Base-by-base conservation (phyloP, 1,140 invertebrate genomes). In the Brachionus asplanchnoidis region DNA sequence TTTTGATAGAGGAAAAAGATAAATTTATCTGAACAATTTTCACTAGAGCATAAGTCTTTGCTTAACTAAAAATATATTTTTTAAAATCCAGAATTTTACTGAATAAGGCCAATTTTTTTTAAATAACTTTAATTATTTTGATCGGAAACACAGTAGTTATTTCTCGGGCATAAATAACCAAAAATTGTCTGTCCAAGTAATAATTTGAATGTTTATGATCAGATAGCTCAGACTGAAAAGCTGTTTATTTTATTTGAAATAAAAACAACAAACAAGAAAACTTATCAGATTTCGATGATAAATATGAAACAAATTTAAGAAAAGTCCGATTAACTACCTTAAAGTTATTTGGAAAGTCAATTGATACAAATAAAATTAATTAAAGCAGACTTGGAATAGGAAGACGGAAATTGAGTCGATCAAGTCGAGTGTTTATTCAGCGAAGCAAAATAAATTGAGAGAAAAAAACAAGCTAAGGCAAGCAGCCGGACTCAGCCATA, bases 361-460 rank as follows among this genome's bases (percentile, higher is more conserved):
- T 68, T 68, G 66, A 32, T 14, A n/a, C 32, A 68, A 68, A 73
- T 73, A 20, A n/a, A 73, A 73, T 73, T 40, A 73, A 73, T 73
- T 73, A 7, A 42, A 42, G 68, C 68, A 73, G 68, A 73, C 68
- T 73, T 42, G 53, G 53, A 60, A 60, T 60, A 60, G 53, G 20
- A 40, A 68, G 26, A 68, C 66, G 32, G 32, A 68, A 68, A 68
- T 32, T 28, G 66, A 68, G 12, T 68, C 32, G 32, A 32, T 68
- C 32, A 68, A 68, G 66, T 68, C 66, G 66, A 68, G 66, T 68
- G 28, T 73, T 73, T 73, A 73, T 42, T 73, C 40, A 42, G 40
- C 17, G n/a, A 42, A 46, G 9, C 68, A 8, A 40, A 73, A 73
- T 73, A 23, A 73, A 68, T 68, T 68, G 68, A 73, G 68, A 73